Conservation (phyloP, 2,888 invertebrate genomes). For the Zygothrica quintamaculata region DNA sequence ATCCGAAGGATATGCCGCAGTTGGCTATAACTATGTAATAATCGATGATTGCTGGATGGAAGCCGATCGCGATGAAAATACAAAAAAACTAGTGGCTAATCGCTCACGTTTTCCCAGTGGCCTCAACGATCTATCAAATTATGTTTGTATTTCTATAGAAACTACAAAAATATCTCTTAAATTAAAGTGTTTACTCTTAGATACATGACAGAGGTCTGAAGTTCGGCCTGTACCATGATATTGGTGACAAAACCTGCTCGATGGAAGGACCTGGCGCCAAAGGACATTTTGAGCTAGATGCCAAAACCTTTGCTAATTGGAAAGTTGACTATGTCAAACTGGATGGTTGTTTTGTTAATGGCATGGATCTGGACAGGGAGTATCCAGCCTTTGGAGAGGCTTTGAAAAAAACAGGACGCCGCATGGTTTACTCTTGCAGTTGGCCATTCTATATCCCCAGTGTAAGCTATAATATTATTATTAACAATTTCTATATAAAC, state of each 20-base stretch:
- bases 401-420: constrained; percentile 89
- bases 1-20: constrained; percentile 88
- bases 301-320: constrained; percentile 90
- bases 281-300: constrained; percentile 87
- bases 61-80: constrained; percentile 85
- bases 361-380: constrained; percentile 86
- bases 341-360: constrained; percentile 89
- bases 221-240: constrained; percentile 91
- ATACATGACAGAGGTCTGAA: constrained; percentile 89
- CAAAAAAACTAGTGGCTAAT: constrained; percentile 88
- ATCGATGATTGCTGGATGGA: constrained; percentile 93
- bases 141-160: no score
- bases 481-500: no score
- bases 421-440: constrained; percentile 91
- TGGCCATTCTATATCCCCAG: constrained; percentile 89
- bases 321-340: constrained; percentile 91
- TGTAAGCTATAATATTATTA: no score
- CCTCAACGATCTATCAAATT: constrained; percentile 88
- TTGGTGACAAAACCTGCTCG: constrained; percentile 89
- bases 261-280: constrained; percentile 89
- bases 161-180: constrained; percentile 72
- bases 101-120: constrained; percentile 89
- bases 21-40: constrained; percentile 90
- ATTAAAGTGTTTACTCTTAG: constrained; percentile 81
- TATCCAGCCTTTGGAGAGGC: constrained; percentile 88